Evolutionary conservation across 2,113 vertebrate genomes (phyloP).

Genomic region (Aegithalos caudatus): DNA sequence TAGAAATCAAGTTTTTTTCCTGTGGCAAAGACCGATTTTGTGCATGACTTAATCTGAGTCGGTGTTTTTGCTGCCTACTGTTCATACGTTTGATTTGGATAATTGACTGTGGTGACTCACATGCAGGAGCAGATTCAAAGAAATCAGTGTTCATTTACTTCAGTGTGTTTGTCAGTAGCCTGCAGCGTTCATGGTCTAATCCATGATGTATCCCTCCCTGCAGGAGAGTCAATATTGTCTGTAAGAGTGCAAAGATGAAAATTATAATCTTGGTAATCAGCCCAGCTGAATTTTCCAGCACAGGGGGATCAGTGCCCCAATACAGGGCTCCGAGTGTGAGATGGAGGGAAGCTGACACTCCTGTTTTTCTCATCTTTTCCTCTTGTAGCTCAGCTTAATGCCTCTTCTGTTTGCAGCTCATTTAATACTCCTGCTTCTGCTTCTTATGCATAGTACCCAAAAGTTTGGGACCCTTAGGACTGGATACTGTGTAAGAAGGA

Average conservation of each 20-base stretch:
- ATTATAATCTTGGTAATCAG: not conserved
- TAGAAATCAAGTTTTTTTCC: not conserved
- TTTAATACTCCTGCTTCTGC: not conserved
- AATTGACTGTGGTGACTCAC: not conserved
- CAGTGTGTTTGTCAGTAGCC: not conserved
- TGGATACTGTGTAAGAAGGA: not conserved
- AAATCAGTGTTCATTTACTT: not conserved
- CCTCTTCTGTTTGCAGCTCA: not conserved
- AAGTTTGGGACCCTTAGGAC: not conserved
- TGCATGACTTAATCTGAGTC: not conserved
- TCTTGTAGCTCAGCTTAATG: not conserved
- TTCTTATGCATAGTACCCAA: not conserved
- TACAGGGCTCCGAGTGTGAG: accelerated
- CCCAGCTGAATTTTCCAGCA: not conserved
- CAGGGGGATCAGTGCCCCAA: accelerated
- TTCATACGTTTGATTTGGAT: not conserved
- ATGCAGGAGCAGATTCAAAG: not conserved
- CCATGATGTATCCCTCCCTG: not conserved
- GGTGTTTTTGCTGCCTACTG: not conserved
- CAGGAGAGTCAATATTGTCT: not conserved
- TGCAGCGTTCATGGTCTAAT: not conserved
- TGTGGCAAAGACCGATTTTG: not conserved
- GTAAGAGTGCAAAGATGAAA: not conserved
- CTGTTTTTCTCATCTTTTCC: not conserved
- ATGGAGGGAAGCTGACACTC: not conserved